Conservation (phyloP, 23 tunicate species). For the Styela clava region DNA sequence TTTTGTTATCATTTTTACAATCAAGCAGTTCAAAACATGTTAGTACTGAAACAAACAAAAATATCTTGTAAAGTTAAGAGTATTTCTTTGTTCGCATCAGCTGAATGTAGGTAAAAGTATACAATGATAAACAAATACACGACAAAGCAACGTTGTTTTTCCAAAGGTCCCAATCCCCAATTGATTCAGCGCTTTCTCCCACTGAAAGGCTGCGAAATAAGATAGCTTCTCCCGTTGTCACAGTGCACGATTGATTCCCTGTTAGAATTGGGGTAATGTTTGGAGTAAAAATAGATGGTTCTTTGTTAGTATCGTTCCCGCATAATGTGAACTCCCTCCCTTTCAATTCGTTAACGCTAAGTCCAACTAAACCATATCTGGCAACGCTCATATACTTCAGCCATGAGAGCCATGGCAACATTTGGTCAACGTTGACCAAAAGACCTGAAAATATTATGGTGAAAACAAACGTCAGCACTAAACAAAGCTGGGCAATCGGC, state of each 20-base stretch:
- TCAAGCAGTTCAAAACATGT: too few relatives aligned
- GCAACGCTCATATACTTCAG: constrained; percentile 76
- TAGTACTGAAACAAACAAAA: too few relatives aligned
- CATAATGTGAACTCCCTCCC: constrained; percentile 29
- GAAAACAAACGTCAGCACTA: constrained; percentile 61
- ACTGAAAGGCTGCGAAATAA: constrained; percentile 11
- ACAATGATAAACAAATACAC: constrained; percentile 46
- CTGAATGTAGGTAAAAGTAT: constrained; percentile 64
- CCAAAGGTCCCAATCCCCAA: constrained; percentile 82
- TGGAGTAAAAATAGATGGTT: background rate
- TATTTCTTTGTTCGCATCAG: constrained; percentile 48
- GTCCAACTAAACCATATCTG: constrained; percentile 29
- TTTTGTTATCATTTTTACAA: too few relatives aligned
- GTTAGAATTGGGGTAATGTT: background rate
- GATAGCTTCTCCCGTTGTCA: constrained; percentile 41
- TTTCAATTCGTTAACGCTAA: constrained; percentile 59
- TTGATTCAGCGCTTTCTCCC: constrained; percentile 14
- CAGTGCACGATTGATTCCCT: background rate
- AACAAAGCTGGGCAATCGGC: constrained; percentile 59
- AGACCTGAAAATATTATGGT: constrained; percentile 84
- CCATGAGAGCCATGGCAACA: constrained; percentile 90
- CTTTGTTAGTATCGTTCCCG: background rate
- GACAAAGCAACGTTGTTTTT: constrained; percentile 55
- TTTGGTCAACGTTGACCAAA: constrained; percentile 52
- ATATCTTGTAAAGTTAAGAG: constrained; percentile 37